Conservation (phyloP, 1,140 invertebrate species). For the Cyphomyrmex costatus region DNA sequence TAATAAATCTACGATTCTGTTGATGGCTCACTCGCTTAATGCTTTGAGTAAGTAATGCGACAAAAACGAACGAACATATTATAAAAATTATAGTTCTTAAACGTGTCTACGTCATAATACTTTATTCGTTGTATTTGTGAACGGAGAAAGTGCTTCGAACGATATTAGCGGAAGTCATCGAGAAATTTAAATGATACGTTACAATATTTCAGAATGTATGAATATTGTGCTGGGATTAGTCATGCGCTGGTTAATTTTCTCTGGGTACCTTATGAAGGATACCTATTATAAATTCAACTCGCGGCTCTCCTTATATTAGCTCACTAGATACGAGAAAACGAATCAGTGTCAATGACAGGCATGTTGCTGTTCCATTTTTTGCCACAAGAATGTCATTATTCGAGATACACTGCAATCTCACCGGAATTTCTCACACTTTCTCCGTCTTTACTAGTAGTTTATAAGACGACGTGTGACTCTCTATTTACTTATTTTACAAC, state of each 20-base stretch:
- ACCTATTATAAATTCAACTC: conserved; percentile 14
- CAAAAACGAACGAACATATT: neutral
- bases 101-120: neutral
- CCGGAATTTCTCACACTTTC: conserved; percentile 68
- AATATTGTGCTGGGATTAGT: conserved; percentile 26
- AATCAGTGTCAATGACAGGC: conserved; percentile 76
- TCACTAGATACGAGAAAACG: conserved; percentile 47
- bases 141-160: conserved; percentile 20
- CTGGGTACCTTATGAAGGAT: neutral
- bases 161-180: neutral
- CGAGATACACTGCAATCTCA: conserved; percentile 25
- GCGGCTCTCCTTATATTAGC: neutral
- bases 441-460: conserved; percentile 18
- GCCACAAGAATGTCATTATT: conserved; percentile 40
- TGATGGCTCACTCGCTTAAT: neutral
- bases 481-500: conserved; percentile 47
- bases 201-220: neutral
- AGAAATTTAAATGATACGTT: neutral
- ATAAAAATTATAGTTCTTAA: conserved; percentile 13
- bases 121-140: neutral
- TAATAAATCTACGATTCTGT: neutral
- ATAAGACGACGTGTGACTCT: conserved; percentile 22
- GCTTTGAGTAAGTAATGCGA: neutral
- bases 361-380: conserved; percentile 24
- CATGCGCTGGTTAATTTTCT: conserved; percentile 14